These are phyloP conservation scores for Leptocoma aspasia DNA, from an alignment of 2,113 vertebrate genomes.

Conservation along the genomic window DNA sequence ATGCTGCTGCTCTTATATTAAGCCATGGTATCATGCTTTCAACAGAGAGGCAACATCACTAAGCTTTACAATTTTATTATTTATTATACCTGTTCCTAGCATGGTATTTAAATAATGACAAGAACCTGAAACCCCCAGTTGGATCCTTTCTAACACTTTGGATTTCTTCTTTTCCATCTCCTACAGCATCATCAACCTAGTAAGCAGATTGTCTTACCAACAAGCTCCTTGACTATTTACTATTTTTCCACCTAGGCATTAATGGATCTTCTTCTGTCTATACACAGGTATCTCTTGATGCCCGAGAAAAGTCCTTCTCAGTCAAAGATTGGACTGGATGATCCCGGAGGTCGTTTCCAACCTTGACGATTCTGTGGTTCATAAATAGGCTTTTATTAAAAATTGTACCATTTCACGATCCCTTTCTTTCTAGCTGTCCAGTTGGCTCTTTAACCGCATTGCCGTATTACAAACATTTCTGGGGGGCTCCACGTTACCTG, in stretches of 20 bases:
- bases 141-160: neutral
- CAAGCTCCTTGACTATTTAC: neutral
- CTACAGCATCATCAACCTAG: neutral
- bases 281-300: rapidly evolving
- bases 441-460: neutral
- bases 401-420: rapidly evolving
- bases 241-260: neutral
- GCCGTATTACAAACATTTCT: neutral
- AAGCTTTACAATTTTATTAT: neutral
- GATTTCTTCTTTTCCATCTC: neutral
- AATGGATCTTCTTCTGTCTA: neutral
- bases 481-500: neutral
- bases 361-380: neutral
- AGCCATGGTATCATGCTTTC: neutral
- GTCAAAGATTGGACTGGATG: neutral
- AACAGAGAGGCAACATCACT: rapidly evolving
- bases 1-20: neutral
- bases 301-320: neutral
- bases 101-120: neutral
- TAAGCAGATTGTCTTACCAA: neutral
- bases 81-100: neutral
- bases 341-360: neutral
- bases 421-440: neutral
- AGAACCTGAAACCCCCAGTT: neutral
- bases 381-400: neutral